A percentile compares a stretch with the other conserved stretches of the same genome.
Conservation (phyloP, 2,113 vertebrate species). For the Otis tarda region DNA sequence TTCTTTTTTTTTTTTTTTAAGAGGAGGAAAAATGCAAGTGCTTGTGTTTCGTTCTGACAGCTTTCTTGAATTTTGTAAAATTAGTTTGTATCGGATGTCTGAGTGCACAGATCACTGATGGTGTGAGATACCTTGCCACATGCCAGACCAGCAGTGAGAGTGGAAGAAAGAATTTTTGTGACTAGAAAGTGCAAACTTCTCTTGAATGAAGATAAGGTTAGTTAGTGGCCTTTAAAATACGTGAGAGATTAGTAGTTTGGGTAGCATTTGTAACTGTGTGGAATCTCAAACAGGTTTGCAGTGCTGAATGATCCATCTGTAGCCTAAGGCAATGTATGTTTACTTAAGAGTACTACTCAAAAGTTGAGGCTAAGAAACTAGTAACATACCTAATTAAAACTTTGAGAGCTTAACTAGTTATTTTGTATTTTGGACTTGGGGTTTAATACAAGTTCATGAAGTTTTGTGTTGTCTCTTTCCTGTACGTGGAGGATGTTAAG, state of each 20-base stretch:
- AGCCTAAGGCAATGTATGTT: neutral
- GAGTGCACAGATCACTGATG: slow-evolving; percentile 6
- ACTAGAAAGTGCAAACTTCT: neutral
- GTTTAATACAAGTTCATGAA: neutral
- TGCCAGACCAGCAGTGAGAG: neutral
- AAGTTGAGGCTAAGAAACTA: neutral
- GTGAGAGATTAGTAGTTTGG: fast-evolving
- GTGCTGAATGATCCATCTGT: neutral
- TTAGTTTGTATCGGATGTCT: neutral
- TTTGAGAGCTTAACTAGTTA: neutral
- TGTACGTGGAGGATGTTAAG: neutral
- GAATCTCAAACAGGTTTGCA: neutral
- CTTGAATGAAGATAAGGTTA: neutral
- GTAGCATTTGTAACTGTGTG: neutral
- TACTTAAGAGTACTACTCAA: neutral
- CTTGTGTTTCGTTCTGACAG: neutral
- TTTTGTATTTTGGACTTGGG: neutral
- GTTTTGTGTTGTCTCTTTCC: neutral
- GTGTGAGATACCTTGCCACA: slow-evolving; percentile 43
- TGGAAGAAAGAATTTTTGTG: no score
- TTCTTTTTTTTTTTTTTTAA: neutral
- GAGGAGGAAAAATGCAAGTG: neutral
- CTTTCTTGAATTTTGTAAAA: neutral
- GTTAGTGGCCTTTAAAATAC: neutral
- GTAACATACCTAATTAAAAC: neutral